Base-by-base conservation (phyloP, 2,113 vertebrate species). In the Carassius auratus region DNA sequence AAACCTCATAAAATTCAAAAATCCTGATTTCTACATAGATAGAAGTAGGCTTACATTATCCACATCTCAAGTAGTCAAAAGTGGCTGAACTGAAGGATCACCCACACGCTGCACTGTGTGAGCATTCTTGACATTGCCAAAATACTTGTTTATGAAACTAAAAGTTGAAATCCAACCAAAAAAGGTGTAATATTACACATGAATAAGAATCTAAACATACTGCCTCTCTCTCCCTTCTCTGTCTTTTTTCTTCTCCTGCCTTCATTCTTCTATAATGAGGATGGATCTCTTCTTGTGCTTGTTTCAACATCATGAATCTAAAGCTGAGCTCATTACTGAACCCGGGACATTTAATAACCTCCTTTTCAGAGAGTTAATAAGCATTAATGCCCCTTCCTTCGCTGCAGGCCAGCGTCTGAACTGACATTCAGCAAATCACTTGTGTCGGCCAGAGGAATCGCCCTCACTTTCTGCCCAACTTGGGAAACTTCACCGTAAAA, bases 391-490 rank as follows among this genome's bases (percentile, higher is more conserved):
- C 57, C 26, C 23, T 66, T 23, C 0, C 10, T 81, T 84, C 26
- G n/a, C 76, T 64, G 45, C 59, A 17, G 36, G 19, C 42, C 52
- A 19, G 64, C 68, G 23, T 68, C 66, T 85, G 81, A 88, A 88
- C 55, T 78, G 87, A 82, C 87, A 86, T 88, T 88, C 77, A 78
- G 66, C 79, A 88, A 83, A 87, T 77, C 83, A 88, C 74, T 78
- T 30, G 68, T 26, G 69, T 83, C 77, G 30, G 64, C 5, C 71
- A 38, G 42, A 73, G 45, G 59, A 42, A 59, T 74, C 8, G 13
- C 66, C 75, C 76, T 61, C 17, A 26, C 33, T 61, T 52, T 9
- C 26, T 13, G 36, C 38, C 73, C 66, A 61, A 55, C 80, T 0
- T 2, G 84, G 83, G 68, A 55, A 30, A 77, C 50, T 57, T 79